phyloP scores from a whole-genome alignment of 2,888 invertebrate species.

The Hedychridium roseum region DNA sequence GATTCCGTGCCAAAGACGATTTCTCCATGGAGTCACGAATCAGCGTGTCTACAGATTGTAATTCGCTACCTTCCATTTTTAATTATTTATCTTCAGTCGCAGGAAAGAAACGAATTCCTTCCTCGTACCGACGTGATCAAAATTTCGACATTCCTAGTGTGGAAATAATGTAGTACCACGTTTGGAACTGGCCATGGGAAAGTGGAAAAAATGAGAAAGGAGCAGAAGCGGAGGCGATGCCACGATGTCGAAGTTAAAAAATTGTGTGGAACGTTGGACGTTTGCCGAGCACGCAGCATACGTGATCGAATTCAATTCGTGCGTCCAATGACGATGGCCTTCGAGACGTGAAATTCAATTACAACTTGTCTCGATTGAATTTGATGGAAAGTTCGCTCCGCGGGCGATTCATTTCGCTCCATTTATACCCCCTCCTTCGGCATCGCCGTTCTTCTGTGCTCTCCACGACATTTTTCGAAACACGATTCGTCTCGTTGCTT shows the following conservation, averaged over 20 bases:
- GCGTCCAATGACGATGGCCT: conserved; percentile 7
- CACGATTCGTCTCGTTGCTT: too few relatives aligned
- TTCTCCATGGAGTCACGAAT: conserved; percentile 6
- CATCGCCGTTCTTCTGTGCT: too few relatives aligned
- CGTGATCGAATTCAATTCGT: conserved; percentile 7
- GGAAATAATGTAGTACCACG: not conserved
- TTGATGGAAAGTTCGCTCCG: conserved; percentile 21
- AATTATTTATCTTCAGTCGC: not conserved
- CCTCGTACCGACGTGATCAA: not conserved
- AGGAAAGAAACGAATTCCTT: too few relatives aligned
- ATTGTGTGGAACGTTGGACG: too few relatives aligned
- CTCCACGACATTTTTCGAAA: too few relatives aligned
- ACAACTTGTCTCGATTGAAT: conserved; percentile 20
- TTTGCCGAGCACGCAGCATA: conserved; percentile 3
- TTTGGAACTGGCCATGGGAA: not conserved
- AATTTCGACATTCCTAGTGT: too few relatives aligned
- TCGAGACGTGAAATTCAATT: conserved; percentile 27
- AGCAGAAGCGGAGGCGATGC: not conserved
- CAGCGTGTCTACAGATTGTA: conserved; percentile 11
- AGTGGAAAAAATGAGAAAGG: not conserved
- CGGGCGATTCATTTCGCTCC: too few relatives aligned
- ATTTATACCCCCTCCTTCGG: too few relatives aligned
- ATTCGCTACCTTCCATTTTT: conserved; percentile 1
- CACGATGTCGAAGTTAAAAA: too few relatives aligned
- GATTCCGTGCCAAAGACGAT: not conserved